Evolutionary conservation across 1,140 invertebrate genomes (phyloP).

Genomic region (Nymphalis io): DNA sequence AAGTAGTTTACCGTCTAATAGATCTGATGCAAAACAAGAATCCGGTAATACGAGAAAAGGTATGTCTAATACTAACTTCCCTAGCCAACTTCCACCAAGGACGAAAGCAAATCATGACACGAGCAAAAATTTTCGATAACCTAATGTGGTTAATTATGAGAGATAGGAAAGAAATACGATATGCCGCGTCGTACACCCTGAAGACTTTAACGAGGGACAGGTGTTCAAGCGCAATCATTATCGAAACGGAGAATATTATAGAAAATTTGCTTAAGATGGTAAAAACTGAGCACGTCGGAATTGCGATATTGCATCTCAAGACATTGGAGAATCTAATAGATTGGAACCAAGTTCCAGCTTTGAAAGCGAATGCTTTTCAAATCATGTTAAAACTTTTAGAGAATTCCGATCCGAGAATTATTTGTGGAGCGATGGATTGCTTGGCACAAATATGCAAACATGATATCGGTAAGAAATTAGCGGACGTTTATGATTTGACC

Average conservation of each 20-base stretch:
- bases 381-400: conserved; percentile 59
- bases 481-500: conserved; percentile 63
- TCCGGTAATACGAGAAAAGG: conserved; percentile 64
- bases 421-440: conserved; percentile 62
- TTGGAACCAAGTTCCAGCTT: conserved; percentile 56
- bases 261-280: conserved; percentile 65
- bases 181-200: conserved; percentile 59
- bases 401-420: conserved; percentile 48
- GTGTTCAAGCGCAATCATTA: conserved; percentile 54
- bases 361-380: conserved; percentile 68
- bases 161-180: conserved; percentile 67
- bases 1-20: conserved; percentile 60
- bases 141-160: conserved; percentile 60
- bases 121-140: conserved; percentile 52
- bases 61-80: conserved; percentile 58
- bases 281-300: conserved; percentile 62
- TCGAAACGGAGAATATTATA: conserved; percentile 51
- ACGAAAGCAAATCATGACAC: conserved; percentile 51
- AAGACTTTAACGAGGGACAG: conserved; percentile 53
- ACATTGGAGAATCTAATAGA: conserved; percentile 56
- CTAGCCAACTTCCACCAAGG: conserved; percentile 67
- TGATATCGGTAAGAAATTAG: conserved; percentile 57
- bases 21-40: conserved; percentile 57
- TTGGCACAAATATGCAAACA: conserved; percentile 68
- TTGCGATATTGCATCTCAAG: conserved; percentile 60